Base-by-base conservation (phyloP, 2,888 invertebrate species). In the Pyrrhosoma nymphula region DNA sequence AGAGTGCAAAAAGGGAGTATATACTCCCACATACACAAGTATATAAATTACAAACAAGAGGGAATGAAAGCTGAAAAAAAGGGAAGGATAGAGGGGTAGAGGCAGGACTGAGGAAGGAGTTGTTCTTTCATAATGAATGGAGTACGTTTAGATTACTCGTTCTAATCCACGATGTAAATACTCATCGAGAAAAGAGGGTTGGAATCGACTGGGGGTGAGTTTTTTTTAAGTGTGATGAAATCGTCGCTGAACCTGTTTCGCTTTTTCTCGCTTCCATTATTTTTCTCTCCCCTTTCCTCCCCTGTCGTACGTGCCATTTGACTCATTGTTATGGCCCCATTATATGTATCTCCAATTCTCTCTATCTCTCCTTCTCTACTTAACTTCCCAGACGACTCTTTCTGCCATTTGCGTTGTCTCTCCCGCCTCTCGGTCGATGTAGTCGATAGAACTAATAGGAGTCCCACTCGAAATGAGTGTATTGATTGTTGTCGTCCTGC, bases 121-220 rank as follows among this genome's bases (percentile, higher is more conserved):
- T 82, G 82, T 82, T 82, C 82, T 82, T 82, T n/a, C 82, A 82
- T 82, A 82, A 82, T 82, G 82, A 82, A 82, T 82, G 75, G 75
- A 60, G 16, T 30, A 93, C 20, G 60, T 93, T 93, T 93, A n/a
- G 60, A 63, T 35, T 91, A 82, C 35, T 82, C 82, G 30, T 35
- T 82, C 82, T 82, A 82, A 82, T 82, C 82, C 35, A 3, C 82
- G 82, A 35, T 35, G 82, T 82, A 82, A 82, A 82, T 82, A 82
- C 82, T 35, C 30, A 82, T 35, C 82, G 35, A 14, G 16, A 82
- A 35, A 69, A 35, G 82, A 26, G 82, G 82, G 82, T 82, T 35
- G 30, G 82, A 69, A 69, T 82, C n/a, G 82, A 18, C 30, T 16
- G 35, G 35, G 35, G 82, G 60, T 8, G 60, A 60, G 16, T 60